Conservation (phyloP, 2,888 invertebrate species). For the Ptilodon capucinus region DNA sequence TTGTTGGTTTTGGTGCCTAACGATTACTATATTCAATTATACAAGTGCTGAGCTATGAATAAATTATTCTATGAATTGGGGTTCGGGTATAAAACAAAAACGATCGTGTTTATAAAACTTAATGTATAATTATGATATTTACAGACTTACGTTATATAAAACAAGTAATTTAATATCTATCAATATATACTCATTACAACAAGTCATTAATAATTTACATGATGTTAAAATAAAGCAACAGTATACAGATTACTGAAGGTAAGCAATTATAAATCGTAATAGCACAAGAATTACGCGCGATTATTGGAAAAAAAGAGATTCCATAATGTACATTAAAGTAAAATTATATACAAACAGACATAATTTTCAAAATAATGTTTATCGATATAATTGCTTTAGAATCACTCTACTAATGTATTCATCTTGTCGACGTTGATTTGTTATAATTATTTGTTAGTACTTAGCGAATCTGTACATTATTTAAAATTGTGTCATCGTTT, state of each 20-base stretch:
- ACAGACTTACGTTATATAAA: constrained; percentile 81
- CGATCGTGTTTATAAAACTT: constrained; percentile 80
- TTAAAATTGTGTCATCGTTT: not conserved
- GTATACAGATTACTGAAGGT: constrained; percentile 72
- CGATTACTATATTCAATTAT: too few species aligned
- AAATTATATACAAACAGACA: constrained; percentile 74
- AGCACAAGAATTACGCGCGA: constrained; percentile 69
- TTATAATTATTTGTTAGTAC: not conserved
- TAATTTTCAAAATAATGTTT: constrained; percentile 61
- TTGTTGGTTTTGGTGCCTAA: too few species aligned
- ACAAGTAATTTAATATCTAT: constrained; percentile 82
- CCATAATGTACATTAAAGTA: constrained; percentile 70
- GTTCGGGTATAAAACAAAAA: constrained; percentile 65
- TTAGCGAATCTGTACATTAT: not conserved
- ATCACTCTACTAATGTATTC: constrained; percentile 17
- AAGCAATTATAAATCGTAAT: constrained; percentile 66
- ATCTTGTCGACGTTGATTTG: constrained; percentile 7
- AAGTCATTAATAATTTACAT: constrained; percentile 81
- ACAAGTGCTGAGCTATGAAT: too few species aligned
- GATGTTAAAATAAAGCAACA: constrained; percentile 77
- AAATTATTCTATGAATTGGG: too few species aligned
- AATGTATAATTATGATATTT: constrained; percentile 82
- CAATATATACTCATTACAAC: constrained; percentile 79
- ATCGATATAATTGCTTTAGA: constrained; percentile 57
- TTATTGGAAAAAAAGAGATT: constrained; percentile 76